A percentile compares a stretch with the other conserved stretches of the same genome.
These are phyloP conservation scores for Aricia artaxerxes DNA, from an alignment of 2,888 invertebrate genomes.

Conservation along the genomic window DNA sequence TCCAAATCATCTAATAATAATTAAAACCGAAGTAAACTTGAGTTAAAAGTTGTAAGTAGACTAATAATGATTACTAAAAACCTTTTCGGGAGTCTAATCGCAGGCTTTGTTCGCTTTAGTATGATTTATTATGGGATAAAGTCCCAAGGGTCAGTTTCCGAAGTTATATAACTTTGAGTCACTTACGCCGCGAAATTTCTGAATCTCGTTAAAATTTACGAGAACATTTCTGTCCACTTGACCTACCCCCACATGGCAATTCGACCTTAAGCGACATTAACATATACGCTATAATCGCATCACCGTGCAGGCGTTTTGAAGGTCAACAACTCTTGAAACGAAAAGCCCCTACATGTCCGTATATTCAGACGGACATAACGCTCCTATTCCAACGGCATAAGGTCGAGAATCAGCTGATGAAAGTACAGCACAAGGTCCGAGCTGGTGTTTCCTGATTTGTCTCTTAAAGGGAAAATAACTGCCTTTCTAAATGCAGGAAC, in stretches of 20 bases:
- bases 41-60: too few relatives aligned
- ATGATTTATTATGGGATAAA: not conserved
- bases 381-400: slow-evolving; percentile 46
- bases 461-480: slow-evolving; percentile 43
- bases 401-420: slow-evolving; percentile 42
- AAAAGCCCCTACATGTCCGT: slow-evolving; percentile 67
- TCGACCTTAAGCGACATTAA: slow-evolving; percentile 37
- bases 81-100: not conserved
- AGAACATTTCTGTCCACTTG: slow-evolving; percentile 39
- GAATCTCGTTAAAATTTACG: slow-evolving; percentile 22
- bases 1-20: too few relatives aligned
- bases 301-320: slow-evolving; percentile 55
- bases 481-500: slow-evolving; percentile 45
- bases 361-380: slow-evolving; percentile 45
- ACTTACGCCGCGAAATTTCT: not conserved
- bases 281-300: slow-evolving; percentile 39
- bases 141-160: not conserved
- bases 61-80: not conserved
- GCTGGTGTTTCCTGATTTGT: slow-evolving; percentile 50
- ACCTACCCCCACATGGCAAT: slow-evolving; percentile 42
- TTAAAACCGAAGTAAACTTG: too few relatives aligned
- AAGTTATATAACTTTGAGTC: not conserved
- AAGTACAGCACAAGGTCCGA: slow-evolving; percentile 51
- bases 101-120: not conserved
- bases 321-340: slow-evolving; percentile 64